phyloP scores from a whole-genome alignment of 1,140 invertebrate genomes.

The Drepana arcuata region DNA sequence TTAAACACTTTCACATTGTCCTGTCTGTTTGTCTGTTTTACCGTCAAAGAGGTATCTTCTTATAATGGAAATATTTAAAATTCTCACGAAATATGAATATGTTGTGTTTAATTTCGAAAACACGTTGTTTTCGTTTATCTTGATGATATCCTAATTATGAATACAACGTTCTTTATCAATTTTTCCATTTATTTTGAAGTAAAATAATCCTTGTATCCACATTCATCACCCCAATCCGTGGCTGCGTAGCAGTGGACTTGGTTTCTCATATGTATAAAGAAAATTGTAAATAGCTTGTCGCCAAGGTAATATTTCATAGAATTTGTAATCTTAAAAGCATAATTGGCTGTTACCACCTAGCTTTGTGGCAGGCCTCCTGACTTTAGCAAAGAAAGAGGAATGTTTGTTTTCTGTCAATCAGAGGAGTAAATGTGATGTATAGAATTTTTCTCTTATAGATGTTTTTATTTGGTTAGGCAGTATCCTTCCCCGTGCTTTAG shows the following conservation, averaged over 20 bases:
- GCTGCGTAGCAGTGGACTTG: constrained; percentile 68
- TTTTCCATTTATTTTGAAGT: too few species aligned
- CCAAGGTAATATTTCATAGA: constrained; percentile 44
- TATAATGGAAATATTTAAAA: too few species aligned
- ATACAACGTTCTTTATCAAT: too few species aligned
- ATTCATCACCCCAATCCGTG: constrained; percentile 22
- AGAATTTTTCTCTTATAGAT: constrained; percentile 58
- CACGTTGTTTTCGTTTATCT: too few species aligned
- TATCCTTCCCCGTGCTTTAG: constrained; percentile 36
- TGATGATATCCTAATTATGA: too few species aligned
- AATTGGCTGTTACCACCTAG: too few species aligned
- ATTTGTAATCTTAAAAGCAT: too few species aligned
- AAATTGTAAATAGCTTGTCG: constrained; percentile 55
- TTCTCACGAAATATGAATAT: too few species aligned
- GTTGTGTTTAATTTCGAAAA: too few species aligned
- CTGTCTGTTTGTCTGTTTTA: too few species aligned
- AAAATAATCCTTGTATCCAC: constrained; percentile 3
- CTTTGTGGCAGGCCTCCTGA: constrained; percentile 57
- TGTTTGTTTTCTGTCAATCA: constrained; percentile 30
- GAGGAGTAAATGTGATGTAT: constrained; percentile 48
- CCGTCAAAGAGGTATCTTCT: too few species aligned
- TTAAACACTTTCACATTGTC: too few species aligned
- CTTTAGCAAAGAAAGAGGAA: constrained; percentile 21
- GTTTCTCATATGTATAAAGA: constrained; percentile 58
- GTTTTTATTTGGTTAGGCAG: constrained; percentile 57